A percentile compares a stretch with the other conserved stretches of the same genome.
Conservation (phyloP, 92 coral and sea anemone genomes). For the Chrysogorgia sp. region DNA sequence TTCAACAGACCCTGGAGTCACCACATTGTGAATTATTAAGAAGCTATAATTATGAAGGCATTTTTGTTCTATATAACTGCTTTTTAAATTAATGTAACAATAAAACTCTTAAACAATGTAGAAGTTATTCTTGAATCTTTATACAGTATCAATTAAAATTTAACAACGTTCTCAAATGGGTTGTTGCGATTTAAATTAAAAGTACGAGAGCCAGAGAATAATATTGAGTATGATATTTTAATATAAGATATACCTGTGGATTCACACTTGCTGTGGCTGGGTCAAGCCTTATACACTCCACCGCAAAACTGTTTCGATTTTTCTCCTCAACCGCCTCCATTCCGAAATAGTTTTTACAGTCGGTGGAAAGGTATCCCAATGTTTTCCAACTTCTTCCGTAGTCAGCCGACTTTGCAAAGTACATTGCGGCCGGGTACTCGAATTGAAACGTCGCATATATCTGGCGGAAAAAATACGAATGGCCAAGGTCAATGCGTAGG, state of each 20-base stretch:
- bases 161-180: too few relatives aligned
- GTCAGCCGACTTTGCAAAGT: constrained; percentile 80
- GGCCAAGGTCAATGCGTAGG: constrained; percentile 70
- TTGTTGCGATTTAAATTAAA: too few relatives aligned
- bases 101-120: too few relatives aligned
- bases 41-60: too few relatives aligned
- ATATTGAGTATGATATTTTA: too few relatives aligned
- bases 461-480: constrained; percentile 68
- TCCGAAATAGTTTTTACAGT: constrained; percentile 69
- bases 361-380: constrained; percentile 67
- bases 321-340: constrained; percentile 68
- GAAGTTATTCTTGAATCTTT: too few relatives aligned
- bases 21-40: background rate
- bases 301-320: constrained; percentile 65
- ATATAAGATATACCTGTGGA: constrained; percentile 17
- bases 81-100: too few relatives aligned
- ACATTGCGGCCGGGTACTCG: constrained; percentile 89
- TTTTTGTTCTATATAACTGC: too few relatives aligned
- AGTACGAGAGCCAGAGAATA: too few relatives aligned
- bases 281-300: constrained; percentile 76
- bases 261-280: background rate
- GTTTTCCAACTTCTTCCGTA: constrained; percentile 66
- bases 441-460: constrained; percentile 70
- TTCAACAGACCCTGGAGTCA: too few relatives aligned
- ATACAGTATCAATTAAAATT: too few relatives aligned